These are phyloP conservation scores for Eulemur rufifrons DNA, from an alignment of 2,113 vertebrate genomes.

Conservation along the genomic window DNA sequence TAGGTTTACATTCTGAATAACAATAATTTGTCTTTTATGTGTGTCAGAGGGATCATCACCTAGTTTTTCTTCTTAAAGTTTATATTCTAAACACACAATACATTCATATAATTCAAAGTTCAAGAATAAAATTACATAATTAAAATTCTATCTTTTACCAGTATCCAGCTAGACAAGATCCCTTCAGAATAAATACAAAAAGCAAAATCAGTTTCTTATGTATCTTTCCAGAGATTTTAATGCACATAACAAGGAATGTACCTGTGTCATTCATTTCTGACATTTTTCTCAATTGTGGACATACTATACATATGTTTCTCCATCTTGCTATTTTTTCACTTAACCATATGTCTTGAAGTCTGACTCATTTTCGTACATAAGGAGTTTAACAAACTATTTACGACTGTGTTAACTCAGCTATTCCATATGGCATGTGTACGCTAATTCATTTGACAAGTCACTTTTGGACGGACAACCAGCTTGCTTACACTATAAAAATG, in stretches of 20 bases:
- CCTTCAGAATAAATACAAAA: background rate
- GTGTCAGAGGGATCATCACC: background rate
- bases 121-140: background rate
- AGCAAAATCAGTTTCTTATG: background rate
- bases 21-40: background rate
- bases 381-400: background rate
- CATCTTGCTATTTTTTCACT: background rate
- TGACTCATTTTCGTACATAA: background rate
- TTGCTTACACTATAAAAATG: background rate
- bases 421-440: background rate
- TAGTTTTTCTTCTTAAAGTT: background rate
- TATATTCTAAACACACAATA: background rate
- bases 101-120: background rate
- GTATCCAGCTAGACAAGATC: background rate
- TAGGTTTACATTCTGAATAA: background rate
- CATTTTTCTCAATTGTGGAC: background rate
- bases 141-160: background rate
- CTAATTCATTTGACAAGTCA: background rate
- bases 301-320: background rate
- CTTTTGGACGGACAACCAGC: background rate
- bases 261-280: background rate
- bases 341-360: background rate
- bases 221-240: background rate
- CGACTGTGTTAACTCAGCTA: no score
- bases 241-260: background rate